Evolutionary conservation across 2,113 vertebrate genomes (phyloP).

Genomic region (Centropus unirufus): DNA sequence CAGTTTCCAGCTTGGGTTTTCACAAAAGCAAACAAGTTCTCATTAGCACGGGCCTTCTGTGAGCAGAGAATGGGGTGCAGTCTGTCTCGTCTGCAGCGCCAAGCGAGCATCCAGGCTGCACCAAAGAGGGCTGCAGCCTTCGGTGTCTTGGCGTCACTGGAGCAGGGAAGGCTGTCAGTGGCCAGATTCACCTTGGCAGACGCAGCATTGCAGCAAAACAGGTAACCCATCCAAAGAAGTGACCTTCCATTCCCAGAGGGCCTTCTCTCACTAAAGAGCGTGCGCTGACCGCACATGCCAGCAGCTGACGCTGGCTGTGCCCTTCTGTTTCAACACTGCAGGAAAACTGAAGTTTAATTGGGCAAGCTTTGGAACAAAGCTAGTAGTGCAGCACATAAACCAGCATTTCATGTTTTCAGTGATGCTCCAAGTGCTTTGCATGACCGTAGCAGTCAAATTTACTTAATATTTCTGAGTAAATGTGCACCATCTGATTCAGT

Average conservation of each 20-base stretch:
- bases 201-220: not conserved
- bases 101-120: too few species aligned
- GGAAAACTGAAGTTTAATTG: not conserved
- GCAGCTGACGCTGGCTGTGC: not conserved
- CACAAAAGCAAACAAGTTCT: not conserved
- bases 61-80: fast-evolving
- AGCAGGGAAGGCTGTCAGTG: fast-evolving
- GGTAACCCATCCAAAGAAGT: not conserved
- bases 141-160: not conserved
- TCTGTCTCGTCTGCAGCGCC: not conserved
- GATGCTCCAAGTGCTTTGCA: not conserved
- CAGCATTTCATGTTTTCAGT: fast-evolving
- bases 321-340: not conserved
- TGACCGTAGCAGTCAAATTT: too few species aligned
- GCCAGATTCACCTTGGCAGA: not conserved
- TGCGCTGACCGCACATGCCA: fast-evolving
- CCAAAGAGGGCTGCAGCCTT: too few species aligned
- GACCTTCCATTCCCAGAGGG: not conserved
- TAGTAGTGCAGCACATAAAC: not conserved
- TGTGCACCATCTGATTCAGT: not conserved
- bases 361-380: not conserved
- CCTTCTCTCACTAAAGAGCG: not conserved
- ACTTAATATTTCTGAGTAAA: not conserved
- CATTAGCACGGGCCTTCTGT: fast-evolving
- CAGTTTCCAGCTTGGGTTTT: not conserved